These are phyloP conservation scores for Thaleichthys pacificus DNA, from an alignment of 2,797 vertebrate species.

Conservation along the genomic window DNA sequence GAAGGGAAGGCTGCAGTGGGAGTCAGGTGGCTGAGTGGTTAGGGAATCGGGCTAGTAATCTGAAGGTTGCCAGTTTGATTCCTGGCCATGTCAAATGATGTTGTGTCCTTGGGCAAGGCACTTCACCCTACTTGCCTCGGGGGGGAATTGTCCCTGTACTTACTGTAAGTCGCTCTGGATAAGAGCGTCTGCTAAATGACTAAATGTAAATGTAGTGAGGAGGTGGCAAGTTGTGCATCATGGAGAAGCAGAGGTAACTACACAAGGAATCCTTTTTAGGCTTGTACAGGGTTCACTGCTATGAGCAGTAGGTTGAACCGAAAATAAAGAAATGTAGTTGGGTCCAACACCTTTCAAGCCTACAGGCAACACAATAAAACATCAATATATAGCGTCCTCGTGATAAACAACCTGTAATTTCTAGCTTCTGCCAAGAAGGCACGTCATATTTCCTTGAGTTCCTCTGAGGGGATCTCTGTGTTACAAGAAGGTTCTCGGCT, in stretches of 20 bases:
- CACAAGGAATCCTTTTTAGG: neutral
- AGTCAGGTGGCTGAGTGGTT: too few species aligned
- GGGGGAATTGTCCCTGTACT: too few species aligned
- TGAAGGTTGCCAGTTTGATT: too few species aligned
- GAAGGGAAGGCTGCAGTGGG: neutral
- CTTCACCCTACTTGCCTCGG: too few species aligned
- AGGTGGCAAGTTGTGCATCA: neutral
- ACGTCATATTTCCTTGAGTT: neutral
- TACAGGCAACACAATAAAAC: neutral
- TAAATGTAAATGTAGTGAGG: too few species aligned
- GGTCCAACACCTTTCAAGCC: neutral
- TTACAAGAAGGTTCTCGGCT: neutral
- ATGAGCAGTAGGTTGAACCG: neutral
- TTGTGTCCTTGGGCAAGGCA: too few species aligned
- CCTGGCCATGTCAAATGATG: too few species aligned
- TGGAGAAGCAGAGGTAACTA: neutral
- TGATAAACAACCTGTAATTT: neutral
- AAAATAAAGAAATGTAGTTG: neutral
- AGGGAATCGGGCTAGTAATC: too few species aligned
- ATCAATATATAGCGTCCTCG: neutral
- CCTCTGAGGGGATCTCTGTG: neutral
- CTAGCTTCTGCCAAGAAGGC: neutral
- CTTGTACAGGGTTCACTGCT: neutral
- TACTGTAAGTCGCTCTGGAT: too few species aligned
- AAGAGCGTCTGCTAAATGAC: too few species aligned